These are phyloP conservation scores for Prunella himalayana DNA, from an alignment of 2,113 vertebrate species.

Conservation along the genomic window DNA sequence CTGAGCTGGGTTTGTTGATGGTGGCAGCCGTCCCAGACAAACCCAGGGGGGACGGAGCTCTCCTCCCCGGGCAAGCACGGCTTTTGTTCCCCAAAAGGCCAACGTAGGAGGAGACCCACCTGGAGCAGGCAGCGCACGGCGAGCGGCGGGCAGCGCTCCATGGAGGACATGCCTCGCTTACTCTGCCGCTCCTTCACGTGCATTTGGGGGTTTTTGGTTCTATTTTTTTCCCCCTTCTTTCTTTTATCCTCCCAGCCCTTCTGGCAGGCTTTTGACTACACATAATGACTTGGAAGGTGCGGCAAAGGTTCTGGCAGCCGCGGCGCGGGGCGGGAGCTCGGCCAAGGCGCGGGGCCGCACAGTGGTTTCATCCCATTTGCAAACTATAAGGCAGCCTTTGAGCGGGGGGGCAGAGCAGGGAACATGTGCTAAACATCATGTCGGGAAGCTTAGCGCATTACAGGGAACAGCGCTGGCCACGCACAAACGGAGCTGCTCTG, in stretches of 20 bases:
- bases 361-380: slow-evolving; percentile 61
- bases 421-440: slow-evolving; percentile 63
- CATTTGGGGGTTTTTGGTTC: neutral
- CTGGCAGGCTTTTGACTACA: slow-evolving; percentile 37
- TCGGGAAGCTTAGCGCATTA: slow-evolving; percentile 41
- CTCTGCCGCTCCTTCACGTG: slow-evolving; percentile 23
- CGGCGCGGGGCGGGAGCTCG: neutral
- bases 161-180: neutral
- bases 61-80: neutral
- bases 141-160: neutral
- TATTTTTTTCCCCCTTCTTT: neutral
- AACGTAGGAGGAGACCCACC: neutral
- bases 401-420: slow-evolving; percentile 28
- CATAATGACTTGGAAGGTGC: slow-evolving; percentile 51
- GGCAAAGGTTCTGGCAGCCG: slow-evolving; percentile 25
- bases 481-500: slow-evolving; percentile 25
- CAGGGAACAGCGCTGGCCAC: slow-evolving; percentile 32
- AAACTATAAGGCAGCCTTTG: slow-evolving; percentile 63
- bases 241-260: slow-evolving; percentile 55
- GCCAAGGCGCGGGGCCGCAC: slow-evolving; percentile 15
- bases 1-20: slow-evolving; percentile 8
- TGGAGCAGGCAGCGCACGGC: neutral
- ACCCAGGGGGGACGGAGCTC: neutral
- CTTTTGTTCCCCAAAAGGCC: slow-evolving; percentile 11
- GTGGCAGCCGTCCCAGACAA: slow-evolving; percentile 32